These are phyloP conservation scores for Phyllostomus discolor DNA, from an alignment of 2,113 vertebrate species.

Conservation along the genomic window DNA sequence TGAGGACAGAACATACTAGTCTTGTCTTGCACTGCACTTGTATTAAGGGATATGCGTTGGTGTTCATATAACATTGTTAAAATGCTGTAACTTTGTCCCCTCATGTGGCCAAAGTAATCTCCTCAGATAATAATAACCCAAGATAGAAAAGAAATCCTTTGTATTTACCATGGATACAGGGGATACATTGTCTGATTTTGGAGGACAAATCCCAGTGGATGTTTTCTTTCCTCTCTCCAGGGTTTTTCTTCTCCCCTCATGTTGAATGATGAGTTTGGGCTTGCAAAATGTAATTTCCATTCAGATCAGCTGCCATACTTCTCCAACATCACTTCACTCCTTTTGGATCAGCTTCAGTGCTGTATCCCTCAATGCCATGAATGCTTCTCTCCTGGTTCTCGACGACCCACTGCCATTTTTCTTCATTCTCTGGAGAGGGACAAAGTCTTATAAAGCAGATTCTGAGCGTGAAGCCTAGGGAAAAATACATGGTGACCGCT, in stretches of 20 bases:
- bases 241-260: neutral
- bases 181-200: neutral
- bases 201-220: neutral
- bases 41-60: neutral
- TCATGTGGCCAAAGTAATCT: neutral
- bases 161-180: neutral
- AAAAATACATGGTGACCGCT: neutral
- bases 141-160: neutral
- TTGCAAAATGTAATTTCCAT: neutral
- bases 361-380: neutral
- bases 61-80: neutral
- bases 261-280: neutral
- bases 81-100: neutral
- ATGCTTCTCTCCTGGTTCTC: neutral
- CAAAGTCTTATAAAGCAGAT: neutral
- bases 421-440: neutral
- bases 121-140: neutral
- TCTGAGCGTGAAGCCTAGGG: neutral
- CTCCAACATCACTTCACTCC: neutral
- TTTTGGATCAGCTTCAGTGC: neutral
- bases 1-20: neutral
- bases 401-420: neutral
- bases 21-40: neutral
- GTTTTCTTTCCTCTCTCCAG: neutral
- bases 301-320: neutral